A percentile compares a stretch with the other conserved stretches of the same genome.
Conservation (phyloP, 2,797 vertebrate species). For the Menidia menidia region DNA sequence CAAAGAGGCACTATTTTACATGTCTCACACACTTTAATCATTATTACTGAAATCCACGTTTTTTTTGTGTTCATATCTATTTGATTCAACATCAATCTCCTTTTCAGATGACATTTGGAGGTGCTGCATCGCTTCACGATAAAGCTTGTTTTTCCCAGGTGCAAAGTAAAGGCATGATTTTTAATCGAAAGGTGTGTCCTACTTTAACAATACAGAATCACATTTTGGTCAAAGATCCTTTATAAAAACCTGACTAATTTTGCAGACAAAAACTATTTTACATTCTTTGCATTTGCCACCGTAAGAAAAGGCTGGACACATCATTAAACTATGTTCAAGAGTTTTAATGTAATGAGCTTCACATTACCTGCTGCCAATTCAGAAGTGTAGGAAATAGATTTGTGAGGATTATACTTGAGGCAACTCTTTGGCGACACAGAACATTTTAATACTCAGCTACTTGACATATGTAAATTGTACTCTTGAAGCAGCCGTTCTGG, state of each 20-base stretch:
- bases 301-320: neutral
- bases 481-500: slow-evolving; percentile 1
- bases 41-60: neutral
- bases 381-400: neutral
- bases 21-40: neutral
- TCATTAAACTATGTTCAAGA: neutral
- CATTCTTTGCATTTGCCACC: neutral
- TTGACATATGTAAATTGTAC: slow-evolving; percentile 1
- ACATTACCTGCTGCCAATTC: slow-evolving; percentile 7
- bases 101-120: neutral
- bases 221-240: neutral
- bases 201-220: neutral
- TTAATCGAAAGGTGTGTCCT: neutral
- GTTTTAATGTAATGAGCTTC: slow-evolving; percentile 19
- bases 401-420: slow-evolving; percentile 18
- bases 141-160: neutral
- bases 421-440: neutral
- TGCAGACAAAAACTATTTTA: neutral
- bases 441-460: neutral
- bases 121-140: neutral
- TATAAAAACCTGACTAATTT: neutral
- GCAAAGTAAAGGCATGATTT: neutral
- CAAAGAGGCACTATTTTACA: slow-evolving; percentile 30
- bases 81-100: neutral
- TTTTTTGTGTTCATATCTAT: neutral